These are phyloP conservation scores for Cylindroiulus punctatus DNA, from an alignment of 2,888 invertebrate species.

Conservation along the genomic window DNA sequence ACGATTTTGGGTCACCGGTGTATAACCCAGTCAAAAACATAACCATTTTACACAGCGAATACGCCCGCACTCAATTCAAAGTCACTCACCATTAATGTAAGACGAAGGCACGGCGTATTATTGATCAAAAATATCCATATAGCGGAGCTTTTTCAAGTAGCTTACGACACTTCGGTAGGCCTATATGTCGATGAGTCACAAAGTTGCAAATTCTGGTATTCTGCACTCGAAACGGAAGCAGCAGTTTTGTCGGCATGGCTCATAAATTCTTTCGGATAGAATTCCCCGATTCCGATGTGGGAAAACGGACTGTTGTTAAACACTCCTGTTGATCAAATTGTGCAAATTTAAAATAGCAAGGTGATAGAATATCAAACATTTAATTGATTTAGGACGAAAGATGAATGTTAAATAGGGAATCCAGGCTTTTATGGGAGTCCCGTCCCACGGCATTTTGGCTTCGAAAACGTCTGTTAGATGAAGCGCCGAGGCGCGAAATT, in stretches of 20 bases:
- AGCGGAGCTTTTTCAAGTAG: background rate
- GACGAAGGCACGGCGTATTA: background rate
- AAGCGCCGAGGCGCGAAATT: conserved; percentile 26
- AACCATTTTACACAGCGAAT: background rate
- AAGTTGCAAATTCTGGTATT: background rate
- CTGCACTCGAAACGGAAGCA: conserved; percentile 26
- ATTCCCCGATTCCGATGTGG: background rate
- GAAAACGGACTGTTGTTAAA: background rate
- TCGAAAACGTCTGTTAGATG: background rate
- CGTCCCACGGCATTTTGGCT: background rate
- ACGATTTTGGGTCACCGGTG: conserved; percentile 17
- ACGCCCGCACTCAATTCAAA: background rate
- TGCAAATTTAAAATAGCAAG: background rate
- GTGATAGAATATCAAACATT: background rate
- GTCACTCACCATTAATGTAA: conserved; percentile 19
- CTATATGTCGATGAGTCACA: conserved; percentile 43
- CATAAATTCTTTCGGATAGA: background rate
- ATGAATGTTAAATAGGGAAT: background rate
- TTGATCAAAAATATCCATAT: background rate
- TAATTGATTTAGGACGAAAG: background rate
- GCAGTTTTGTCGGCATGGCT: background rate
- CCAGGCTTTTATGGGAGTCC: background rate
- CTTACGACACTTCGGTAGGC: conserved; percentile 43
- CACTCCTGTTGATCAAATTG: background rate
- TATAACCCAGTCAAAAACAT: background rate